phyloP scores from a whole-genome alignment of 2,113 vertebrate genomes.

The Cyanoderma ruficeps region DNA sequence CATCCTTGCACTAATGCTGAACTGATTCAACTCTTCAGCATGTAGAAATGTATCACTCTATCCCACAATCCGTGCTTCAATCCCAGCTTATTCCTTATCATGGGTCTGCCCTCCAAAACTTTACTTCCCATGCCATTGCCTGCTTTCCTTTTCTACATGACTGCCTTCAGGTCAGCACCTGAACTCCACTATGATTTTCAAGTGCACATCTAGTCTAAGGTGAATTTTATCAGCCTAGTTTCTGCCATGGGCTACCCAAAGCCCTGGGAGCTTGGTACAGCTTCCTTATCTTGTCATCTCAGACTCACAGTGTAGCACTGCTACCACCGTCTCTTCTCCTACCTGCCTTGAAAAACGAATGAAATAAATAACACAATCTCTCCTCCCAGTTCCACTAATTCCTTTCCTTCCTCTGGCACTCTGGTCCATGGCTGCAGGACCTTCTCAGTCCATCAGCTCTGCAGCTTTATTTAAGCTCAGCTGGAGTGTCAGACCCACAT shows the following conservation, averaged over 20 bases:
- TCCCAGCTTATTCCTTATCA: accelerated
- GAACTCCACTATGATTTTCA: neutral
- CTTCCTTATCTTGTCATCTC: neutral
- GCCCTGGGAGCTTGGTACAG: neutral
- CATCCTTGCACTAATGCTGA: neutral
- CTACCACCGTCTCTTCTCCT: neutral
- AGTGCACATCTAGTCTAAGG: neutral
- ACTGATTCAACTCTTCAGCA: neutral
- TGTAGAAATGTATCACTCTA: neutral
- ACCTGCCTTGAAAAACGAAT: neutral
- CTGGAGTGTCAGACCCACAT: neutral
- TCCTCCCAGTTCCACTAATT: neutral
- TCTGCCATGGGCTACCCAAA: neutral
- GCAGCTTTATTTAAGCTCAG: neutral
- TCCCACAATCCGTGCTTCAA: neutral
- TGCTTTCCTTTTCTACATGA: neutral
- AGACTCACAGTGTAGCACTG: neutral
- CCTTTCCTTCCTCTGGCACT: neutral
- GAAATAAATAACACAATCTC: neutral
- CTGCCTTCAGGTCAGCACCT: neutral
- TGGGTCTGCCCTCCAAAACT: neutral
- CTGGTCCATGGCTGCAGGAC: neutral
- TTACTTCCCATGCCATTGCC: neutral
- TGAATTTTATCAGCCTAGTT: neutral
- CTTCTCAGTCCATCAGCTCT: neutral